Evolutionary conservation across 2,797 vertebrate genomes (phyloP).

Genomic region (Sternarchorhynchus goeldii): DNA sequence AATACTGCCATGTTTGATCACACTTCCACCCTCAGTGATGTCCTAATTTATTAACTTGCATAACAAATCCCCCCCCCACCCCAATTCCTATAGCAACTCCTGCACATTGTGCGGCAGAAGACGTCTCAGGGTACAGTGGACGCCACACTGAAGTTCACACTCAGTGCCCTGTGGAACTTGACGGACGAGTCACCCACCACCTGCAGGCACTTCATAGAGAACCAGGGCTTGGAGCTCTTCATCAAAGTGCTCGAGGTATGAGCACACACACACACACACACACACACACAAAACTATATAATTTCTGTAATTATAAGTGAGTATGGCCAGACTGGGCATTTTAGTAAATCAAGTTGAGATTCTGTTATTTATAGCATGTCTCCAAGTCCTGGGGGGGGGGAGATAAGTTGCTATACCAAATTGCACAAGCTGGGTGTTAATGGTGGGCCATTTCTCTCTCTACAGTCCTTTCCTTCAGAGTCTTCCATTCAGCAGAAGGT

Average conservation of each 20-base stretch:
- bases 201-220: conserved; percentile 98
- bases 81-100: conserved; percentile 83
- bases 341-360: not conserved
- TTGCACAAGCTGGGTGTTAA: not conserved
- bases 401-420: not conserved
- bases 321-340: not conserved
- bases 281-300: not conserved
- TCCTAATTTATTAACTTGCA: not conserved
- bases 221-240: conserved; percentile 96
- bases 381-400: not conserved
- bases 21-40: not conserved
- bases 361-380: not conserved
- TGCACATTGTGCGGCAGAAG: conserved; percentile 98
- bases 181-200: conserved; percentile 98
- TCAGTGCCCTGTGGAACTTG: conserved; percentile 98
- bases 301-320: not conserved
- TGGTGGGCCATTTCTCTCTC: conserved; percentile 50
- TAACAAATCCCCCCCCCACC: not conserved
- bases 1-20: not conserved
- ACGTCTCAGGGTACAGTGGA: conserved; percentile 92
- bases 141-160: conserved; percentile 95
- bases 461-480: conserved; percentile 92
- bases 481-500: conserved; percentile 99
- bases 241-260: conserved; percentile 96
- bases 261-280: not conserved